Conservation (phyloP, 2,797 vertebrate species). For the Crotalus adamanteus region DNA sequence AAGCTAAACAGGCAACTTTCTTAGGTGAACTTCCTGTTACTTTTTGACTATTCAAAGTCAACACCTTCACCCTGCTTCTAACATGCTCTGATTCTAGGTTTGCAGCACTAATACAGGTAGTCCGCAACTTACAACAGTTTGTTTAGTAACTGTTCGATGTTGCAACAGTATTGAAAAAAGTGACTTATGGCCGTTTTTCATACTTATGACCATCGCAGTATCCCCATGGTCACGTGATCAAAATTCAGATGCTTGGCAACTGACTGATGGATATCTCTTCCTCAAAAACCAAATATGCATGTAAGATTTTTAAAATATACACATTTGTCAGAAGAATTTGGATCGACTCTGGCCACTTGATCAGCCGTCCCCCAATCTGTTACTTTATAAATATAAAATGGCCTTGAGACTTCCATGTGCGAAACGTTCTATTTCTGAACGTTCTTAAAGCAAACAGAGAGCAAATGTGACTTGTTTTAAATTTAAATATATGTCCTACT, state of each 20-base stretch:
- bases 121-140: no score
- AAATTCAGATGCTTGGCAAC: no score
- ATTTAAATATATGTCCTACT: constrained; percentile 6
- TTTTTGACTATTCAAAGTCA: neutral
- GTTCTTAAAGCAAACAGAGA: neutral
- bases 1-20: neutral
- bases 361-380: neutral
- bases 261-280: neutral
- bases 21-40: neutral
- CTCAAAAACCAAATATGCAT: neutral
- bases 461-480: neutral
- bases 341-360: neutral
- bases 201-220: no score
- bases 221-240: no score
- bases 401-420: neutral
- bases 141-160: no score
- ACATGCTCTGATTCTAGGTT: neutral
- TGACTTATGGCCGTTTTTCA: no score
- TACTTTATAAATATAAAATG: neutral
- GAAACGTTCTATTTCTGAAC: neutral
- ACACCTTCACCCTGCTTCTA: neutral
- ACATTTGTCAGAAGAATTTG: neutral
- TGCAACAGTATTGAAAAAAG: no score
- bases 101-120: neutral
- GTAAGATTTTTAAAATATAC: neutral